Evolutionary conservation across 2,113 vertebrate species (phyloP).

Genomic region (Vimba vimba): DNA sequence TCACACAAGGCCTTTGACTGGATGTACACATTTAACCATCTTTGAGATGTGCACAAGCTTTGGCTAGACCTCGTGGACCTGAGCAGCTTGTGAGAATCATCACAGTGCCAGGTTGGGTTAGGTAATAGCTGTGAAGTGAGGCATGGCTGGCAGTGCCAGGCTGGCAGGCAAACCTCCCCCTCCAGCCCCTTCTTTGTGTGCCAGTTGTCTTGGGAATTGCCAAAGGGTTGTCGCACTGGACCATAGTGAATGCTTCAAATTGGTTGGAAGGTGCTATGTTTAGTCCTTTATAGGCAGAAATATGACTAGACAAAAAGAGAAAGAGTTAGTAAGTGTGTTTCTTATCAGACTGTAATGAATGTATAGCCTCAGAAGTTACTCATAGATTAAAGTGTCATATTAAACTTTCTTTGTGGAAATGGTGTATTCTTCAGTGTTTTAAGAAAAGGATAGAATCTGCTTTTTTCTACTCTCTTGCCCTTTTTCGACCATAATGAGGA

Average conservation of each 20-base stretch:
- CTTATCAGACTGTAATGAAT: conserved; percentile 49
- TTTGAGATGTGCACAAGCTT: neutral
- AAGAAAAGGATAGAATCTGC: conserved; percentile 30
- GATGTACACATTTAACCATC: neutral
- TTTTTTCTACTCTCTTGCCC: conserved; percentile 50
- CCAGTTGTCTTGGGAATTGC: conserved; percentile 41
- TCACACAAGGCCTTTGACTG: neutral
- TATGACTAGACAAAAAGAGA: conserved; percentile 32
- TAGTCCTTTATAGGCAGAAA: conserved; percentile 7
- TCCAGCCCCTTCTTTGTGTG: conserved; percentile 30
- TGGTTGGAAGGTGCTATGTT: conserved; percentile 45
- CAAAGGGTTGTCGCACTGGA: conserved; percentile 25
- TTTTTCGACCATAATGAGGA: conserved; percentile 58
- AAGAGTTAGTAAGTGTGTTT: conserved; percentile 15
- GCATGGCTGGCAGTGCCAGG: conserved; percentile 12
- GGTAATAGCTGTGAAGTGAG: conserved; percentile 20
- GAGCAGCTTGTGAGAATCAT: conserved; percentile 9
- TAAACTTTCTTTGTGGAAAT: conserved; percentile 31
- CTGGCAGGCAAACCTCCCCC: conserved; percentile 29
- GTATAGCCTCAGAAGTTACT: conserved; percentile 36
- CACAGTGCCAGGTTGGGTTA: conserved; percentile 27
- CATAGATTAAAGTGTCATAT: conserved; percentile 41
- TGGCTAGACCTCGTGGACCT: conserved; percentile 4
- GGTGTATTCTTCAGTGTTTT: conserved; percentile 40
- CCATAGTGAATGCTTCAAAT: conserved; percentile 37